Percentiles rank a stretch among this genome's conserved stretches.
Conservation (phyloP, 2,888 invertebrate genomes). For the Lysandra bellargus region DNA sequence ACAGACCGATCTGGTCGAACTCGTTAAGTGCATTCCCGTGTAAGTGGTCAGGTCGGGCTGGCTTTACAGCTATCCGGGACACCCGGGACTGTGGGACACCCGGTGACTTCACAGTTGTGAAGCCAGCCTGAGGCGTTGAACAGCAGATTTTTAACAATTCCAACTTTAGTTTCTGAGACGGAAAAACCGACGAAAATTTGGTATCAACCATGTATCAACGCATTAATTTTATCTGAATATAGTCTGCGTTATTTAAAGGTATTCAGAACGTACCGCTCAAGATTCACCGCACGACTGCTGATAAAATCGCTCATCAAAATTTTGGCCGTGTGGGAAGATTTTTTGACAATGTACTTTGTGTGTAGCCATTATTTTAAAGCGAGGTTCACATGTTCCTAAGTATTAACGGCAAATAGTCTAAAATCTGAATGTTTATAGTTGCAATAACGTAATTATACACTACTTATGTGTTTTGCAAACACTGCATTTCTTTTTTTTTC, state of each 20-base stretch:
- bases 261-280: background rate
- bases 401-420: too few relatives aligned
- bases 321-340: conserved; percentile 13
- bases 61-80: too few relatives aligned
- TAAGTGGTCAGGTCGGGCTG: too few relatives aligned
- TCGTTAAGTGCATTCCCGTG: too few relatives aligned
- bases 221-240: background rate
- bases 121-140: too few relatives aligned
- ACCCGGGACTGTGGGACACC: too few relatives aligned
- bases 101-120: too few relatives aligned
- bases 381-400: background rate
- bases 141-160: too few relatives aligned
- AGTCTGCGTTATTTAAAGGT: background rate
- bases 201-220: background rate
- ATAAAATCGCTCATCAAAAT: conserved; percentile 24
- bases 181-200: background rate
- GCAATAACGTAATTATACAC: too few relatives aligned
- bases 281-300: background rate
- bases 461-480: too few relatives aligned
- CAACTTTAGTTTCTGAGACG: background rate
- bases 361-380: background rate
- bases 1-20: background rate
- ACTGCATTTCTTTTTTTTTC: too few relatives aligned
- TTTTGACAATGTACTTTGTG: background rate
- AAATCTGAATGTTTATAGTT: too few relatives aligned